Conservation (phyloP, 2,888 invertebrate species). For the Ernsta delagoae region DNA sequence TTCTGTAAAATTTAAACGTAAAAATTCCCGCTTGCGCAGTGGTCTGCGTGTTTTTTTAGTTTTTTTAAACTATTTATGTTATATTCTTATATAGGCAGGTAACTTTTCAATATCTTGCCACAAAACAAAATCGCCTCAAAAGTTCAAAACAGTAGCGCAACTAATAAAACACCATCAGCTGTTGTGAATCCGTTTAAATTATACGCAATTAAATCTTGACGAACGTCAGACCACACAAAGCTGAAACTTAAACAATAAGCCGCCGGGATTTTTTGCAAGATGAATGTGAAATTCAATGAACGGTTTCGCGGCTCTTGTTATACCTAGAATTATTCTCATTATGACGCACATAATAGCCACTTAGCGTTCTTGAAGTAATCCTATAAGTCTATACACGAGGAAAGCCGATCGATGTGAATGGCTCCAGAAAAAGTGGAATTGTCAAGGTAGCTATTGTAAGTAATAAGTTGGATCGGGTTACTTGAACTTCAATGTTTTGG, state of each 20-base stretch:
- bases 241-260: constrained; percentile 14
- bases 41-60: no score
- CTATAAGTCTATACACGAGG: constrained; percentile 30
- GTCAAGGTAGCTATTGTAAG: not conserved
- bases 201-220: not conserved
- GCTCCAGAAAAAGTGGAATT: not conserved
- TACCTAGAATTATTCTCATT: constrained; percentile 17
- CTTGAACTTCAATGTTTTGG: not conserved
- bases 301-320: constrained; percentile 7
- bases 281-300: constrained; percentile 27
- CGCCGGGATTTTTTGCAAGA: constrained; percentile 11
- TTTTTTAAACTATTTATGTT: no score
- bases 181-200: not conserved
- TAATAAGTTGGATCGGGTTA: constrained; percentile 24
- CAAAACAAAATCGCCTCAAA: not conserved
- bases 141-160: not conserved
- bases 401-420: constrained; percentile 30
- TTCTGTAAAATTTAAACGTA: no score
- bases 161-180: not conserved
- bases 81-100: no score
- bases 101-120: not conserved
- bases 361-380: constrained; percentile 31
- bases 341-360: constrained; percentile 38
- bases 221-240: constrained; percentile 28
- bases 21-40: no score